These are phyloP conservation scores for Onychostruthus taczanowskii DNA, from an alignment of 2,113 vertebrate species.

Conservation along the genomic window DNA sequence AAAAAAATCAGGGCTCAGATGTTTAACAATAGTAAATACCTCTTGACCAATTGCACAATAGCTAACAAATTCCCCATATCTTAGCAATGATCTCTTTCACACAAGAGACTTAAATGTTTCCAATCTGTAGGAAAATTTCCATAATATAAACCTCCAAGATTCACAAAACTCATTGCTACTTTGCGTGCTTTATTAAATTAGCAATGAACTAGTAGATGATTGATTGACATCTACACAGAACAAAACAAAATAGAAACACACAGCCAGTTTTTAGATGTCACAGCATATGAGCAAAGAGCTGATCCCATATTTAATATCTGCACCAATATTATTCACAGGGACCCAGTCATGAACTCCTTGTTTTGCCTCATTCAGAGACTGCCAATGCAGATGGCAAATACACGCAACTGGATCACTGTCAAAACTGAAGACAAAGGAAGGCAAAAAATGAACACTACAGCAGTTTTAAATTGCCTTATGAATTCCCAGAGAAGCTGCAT, in stretches of 20 bases:
- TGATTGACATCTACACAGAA: neutral
- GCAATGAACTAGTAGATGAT: neutral
- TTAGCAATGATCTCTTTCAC: neutral
- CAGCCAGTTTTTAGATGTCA: neutral
- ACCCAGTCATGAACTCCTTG: neutral
- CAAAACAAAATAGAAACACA: neutral
- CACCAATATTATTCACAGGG: neutral
- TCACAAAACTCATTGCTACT: neutral
- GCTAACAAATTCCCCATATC: neutral
- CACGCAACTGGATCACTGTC: constrained; percentile 14
- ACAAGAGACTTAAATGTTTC: neutral
- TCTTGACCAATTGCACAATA: neutral
- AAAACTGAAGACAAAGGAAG: constrained; percentile 38
- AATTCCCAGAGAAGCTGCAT: constrained; percentile 38
- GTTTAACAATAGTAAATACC: neutral
- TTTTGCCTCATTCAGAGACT: neutral
- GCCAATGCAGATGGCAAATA: constrained; percentile 1
- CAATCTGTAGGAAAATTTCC: neutral
- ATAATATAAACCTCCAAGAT: neutral
- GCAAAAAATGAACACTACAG: constrained; percentile 20
- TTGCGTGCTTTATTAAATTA: neutral
- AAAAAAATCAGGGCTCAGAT: neutral
- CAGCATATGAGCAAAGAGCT: neutral
- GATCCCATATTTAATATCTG: neutral
- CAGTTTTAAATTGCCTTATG: constrained; percentile 10